These are phyloP conservation scores for Okamejei kenojei DNA, from an alignment of 2,797 vertebrate species.

Conservation along the genomic window DNA sequence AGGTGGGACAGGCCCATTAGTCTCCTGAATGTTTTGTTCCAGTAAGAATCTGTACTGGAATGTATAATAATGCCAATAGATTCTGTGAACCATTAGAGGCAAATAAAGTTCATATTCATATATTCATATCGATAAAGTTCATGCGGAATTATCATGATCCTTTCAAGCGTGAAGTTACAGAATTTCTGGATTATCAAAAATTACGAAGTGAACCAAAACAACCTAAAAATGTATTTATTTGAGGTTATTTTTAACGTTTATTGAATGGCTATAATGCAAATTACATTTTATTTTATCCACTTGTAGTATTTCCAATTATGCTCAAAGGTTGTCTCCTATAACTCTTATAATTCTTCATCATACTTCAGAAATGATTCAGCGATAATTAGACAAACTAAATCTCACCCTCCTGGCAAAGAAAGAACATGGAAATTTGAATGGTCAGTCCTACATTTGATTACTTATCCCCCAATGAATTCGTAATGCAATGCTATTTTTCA, in stretches of 20 bases:
- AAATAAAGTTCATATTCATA: neutral
- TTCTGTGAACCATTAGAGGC: neutral
- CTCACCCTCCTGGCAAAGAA: neutral
- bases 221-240: neutral
- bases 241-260: neutral
- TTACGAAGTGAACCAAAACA: neutral
- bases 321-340: neutral
- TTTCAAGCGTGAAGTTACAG: neutral
- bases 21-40: neutral
- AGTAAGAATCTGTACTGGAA: neutral
- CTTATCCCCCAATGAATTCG: neutral
- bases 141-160: neutral
- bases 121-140: neutral
- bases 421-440: neutral
- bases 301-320: neutral
- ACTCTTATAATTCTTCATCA: neutral
- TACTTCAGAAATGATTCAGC: neutral
- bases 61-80: neutral
- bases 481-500: slow-evolving; percentile 12
- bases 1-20: too few relatives aligned
- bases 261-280: neutral
- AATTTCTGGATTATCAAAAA: neutral
- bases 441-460: neutral
- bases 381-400: neutral
- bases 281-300: neutral